Conservation (phyloP, 1,140 invertebrate species). For the Sinella curviseta region DNA sequence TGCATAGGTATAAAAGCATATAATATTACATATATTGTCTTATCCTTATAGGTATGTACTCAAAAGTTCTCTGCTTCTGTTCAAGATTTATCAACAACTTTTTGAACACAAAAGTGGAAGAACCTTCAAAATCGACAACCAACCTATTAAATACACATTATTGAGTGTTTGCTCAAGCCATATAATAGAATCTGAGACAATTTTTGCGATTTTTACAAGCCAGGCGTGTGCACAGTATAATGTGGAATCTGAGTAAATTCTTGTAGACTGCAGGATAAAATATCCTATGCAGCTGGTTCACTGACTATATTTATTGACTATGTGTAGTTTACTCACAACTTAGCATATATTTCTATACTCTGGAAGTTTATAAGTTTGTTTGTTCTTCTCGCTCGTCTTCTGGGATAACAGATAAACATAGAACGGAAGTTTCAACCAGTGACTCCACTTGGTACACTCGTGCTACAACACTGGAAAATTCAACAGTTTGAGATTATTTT, state of each 20-base stretch:
- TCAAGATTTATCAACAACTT: not conserved
- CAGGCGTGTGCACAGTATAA: not conserved
- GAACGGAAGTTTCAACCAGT: conserved; percentile 7
- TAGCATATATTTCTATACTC: not conserved
- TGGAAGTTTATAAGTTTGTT: not conserved
- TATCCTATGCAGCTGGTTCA: no score
- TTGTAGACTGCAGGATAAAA: not conserved
- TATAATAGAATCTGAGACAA: not conserved
- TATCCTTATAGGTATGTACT: no score
- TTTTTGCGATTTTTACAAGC: not conserved
- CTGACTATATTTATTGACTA: no score
- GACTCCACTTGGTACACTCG: not conserved
- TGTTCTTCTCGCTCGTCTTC: not conserved
- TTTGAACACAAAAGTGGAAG: not conserved
- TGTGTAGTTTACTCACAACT: not conserved
- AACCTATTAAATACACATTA: not conserved
- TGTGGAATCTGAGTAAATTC: not conserved
- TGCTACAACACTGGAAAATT: not conserved
- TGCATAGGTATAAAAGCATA: no score
- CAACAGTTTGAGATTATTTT: conserved; percentile 17
- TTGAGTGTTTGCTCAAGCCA: not conserved
- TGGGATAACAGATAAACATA: conserved; percentile 11
- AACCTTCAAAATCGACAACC: not conserved
- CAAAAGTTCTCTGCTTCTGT: not conserved
- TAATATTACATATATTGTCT: no score